Conservation (phyloP, 2,113 vertebrate genomes). For the Laticauda laticaudata region DNA sequence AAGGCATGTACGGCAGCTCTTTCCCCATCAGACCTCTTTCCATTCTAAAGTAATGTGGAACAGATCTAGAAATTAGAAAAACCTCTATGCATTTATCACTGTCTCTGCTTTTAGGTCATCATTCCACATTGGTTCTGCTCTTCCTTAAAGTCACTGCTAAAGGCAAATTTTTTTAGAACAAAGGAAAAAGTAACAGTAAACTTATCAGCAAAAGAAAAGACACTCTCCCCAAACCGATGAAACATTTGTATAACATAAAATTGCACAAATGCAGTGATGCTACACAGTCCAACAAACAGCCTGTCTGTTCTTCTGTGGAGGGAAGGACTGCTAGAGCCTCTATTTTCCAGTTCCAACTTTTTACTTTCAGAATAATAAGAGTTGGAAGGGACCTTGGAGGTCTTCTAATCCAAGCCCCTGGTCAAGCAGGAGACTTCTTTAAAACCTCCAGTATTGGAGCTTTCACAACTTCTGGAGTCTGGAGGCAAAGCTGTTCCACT, state of each 20-base stretch:
- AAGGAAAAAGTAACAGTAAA: not conserved
- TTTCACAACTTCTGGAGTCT: not conserved
- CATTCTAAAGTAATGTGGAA: not conserved
- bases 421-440: not conserved
- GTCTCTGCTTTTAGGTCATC: not conserved
- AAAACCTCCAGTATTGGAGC: not conserved
- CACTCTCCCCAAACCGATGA: not conserved
- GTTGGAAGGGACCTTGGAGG: not conserved
- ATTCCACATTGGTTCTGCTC: not conserved
- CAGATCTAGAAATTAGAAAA: constrained; percentile 39
- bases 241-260: not conserved
- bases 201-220: not conserved
- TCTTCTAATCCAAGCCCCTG: not conserved
- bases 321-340: not conserved
- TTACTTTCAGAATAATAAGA: not conserved
- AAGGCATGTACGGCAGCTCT: not conserved
- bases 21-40: not conserved
- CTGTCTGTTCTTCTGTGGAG: not conserved
- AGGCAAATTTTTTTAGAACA: not conserved
- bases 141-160: not conserved
- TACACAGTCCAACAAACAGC: not conserved
- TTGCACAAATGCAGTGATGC: not conserved
- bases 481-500: not conserved
- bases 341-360: not conserved
- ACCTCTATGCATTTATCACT: not conserved